Evolutionary conservation across 2,888 invertebrate species (phyloP).

Genomic region (Philereme transversata): DNA sequence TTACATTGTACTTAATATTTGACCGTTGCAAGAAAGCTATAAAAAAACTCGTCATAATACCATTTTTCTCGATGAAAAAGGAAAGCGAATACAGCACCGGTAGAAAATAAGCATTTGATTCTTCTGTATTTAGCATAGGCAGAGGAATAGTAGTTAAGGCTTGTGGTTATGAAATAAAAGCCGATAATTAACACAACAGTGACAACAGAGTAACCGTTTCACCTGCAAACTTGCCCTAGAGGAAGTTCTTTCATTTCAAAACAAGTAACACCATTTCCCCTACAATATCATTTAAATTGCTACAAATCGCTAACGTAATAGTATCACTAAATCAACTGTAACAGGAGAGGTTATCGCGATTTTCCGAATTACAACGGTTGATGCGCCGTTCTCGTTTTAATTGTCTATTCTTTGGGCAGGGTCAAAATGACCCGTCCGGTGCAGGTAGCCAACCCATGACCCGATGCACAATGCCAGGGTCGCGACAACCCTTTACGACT

Average conservation of each 20-base stretch:
- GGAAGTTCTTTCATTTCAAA: conserved; percentile 21
- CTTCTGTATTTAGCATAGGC: too few species aligned
- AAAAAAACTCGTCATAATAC: too few species aligned
- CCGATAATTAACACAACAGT: conserved; percentile 14
- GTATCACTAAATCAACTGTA: conserved; percentile 51
- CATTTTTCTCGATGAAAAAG: too few species aligned
- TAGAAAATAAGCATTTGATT: too few species aligned
- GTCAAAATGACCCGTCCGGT: conserved; percentile 61
- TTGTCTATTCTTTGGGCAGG: conserved; percentile 69
- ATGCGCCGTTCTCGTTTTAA: conserved; percentile 78
- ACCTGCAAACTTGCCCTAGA: conserved; percentile 12
- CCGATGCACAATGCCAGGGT: conserved; percentile 62
- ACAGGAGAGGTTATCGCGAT: conserved; percentile 76
- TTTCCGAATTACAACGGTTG: conserved; percentile 71
- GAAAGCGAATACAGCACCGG: too few species aligned
- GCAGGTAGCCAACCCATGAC: conserved; percentile 80
- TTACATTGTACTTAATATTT: too few species aligned
- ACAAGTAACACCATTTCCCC: conserved; percentile 35
- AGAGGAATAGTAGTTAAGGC: too few species aligned
- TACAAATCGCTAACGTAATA: conserved; percentile 59
- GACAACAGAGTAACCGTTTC: conserved; percentile 6
- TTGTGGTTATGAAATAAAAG: not conserved
- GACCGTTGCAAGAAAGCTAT: too few species aligned
- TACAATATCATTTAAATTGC: conserved; percentile 44
- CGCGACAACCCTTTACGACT: conserved; percentile 77